Evolutionary conservation across 2,888 invertebrate genomes (phyloP).

Genomic region (Chironomus riparius): DNA sequence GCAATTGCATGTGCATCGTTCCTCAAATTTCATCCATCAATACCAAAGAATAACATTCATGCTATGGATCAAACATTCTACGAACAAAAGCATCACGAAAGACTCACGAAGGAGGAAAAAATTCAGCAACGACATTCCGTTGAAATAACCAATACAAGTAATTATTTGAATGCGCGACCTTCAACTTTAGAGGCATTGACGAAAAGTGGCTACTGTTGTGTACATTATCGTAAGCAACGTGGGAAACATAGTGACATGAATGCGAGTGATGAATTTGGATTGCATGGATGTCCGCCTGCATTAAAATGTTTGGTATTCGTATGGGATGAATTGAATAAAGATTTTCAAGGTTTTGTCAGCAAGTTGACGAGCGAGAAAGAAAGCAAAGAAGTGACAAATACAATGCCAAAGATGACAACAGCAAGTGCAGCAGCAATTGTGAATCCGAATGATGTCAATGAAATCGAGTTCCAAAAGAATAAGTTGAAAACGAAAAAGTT

Average conservation of each 20-base stretch:
- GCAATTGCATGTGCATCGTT: constrained; percentile 97
- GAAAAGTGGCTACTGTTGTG: constrained; percentile 69
- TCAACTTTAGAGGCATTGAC: constrained; percentile 68
- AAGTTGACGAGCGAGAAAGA: constrained; percentile 13
- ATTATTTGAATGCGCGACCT: constrained; percentile 69
- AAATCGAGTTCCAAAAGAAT: constrained; percentile 31
- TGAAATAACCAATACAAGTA: constrained; percentile 65
- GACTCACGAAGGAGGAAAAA: constrained; percentile 50
- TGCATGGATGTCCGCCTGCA: constrained; percentile 67
- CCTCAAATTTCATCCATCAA: constrained; percentile 81
- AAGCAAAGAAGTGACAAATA: not conserved
- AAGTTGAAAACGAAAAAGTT: constrained; percentile 32
- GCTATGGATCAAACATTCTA: not conserved
- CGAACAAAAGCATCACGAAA: constrained; percentile 37
- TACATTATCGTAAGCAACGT: constrained; percentile 58
- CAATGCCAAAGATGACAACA: not conserved
- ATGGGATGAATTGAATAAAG: constrained; percentile 57
- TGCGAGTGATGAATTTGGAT: constrained; percentile 47
- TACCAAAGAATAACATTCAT: constrained; percentile 51
- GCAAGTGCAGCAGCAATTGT: not conserved
- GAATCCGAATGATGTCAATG: constrained; percentile 30
- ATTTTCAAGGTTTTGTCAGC: constrained; percentile 28
- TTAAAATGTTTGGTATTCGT: constrained; percentile 76
- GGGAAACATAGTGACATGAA: constrained; percentile 38
- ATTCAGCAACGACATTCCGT: constrained; percentile 78